Evolutionary conservation across 2,888 invertebrate species (phyloP).

Genomic region (Flabesymbios commensalis): DNA sequence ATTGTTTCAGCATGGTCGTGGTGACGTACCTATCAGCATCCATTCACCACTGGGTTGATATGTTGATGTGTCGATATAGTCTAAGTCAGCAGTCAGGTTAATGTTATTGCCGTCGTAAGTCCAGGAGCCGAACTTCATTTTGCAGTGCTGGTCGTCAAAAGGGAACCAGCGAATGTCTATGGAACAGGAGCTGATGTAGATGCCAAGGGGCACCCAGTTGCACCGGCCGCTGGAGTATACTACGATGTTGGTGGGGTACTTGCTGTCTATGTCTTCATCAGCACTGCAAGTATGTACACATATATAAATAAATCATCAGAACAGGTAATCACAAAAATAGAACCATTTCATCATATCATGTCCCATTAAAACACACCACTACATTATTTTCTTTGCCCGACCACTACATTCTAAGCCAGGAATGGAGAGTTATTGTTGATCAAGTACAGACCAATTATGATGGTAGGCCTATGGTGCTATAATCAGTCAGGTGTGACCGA

Average conservation of each 20-base stretch:
- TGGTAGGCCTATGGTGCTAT: no score
- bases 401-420: no score
- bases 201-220: constrained; percentile 37
- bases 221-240: constrained; percentile 31
- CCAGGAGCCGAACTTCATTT: constrained; percentile 43
- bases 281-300: constrained; percentile 30
- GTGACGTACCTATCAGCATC: constrained; percentile 30
- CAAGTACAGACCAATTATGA: no score
- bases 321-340: no score
- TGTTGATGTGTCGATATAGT: constrained; percentile 30
- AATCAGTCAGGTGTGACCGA: no score
- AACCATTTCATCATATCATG: neutral
- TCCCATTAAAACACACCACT: no score
- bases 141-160: constrained; percentile 39
- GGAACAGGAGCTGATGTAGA: constrained; percentile 39
- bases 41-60: constrained; percentile 39
- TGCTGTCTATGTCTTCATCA: constrained; percentile 41
- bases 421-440: no score
- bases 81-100: constrained; percentile 30
- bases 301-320: no score
- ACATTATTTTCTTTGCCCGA: no score
- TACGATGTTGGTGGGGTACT: constrained; percentile 37
- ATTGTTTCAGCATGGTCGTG: no score
- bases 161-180: constrained; percentile 40
- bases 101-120: constrained; percentile 40